Evolutionary conservation across 2,797 vertebrate genomes (phyloP), one percentile per base, ranked within the genome.

Genomic region (Decapterus maruadsi): DNA sequence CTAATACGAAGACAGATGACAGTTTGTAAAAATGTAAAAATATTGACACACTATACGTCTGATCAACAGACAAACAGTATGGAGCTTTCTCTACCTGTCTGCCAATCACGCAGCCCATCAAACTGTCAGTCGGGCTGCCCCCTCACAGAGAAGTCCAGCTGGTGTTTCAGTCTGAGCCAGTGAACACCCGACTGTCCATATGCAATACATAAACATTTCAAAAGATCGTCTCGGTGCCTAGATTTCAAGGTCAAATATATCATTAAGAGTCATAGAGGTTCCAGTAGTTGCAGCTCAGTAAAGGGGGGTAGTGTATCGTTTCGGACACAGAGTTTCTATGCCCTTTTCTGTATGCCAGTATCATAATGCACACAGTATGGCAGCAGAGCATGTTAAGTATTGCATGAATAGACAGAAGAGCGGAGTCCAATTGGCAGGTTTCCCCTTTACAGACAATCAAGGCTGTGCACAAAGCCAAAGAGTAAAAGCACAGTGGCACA

Each of bases 31-130:
- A 48, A 40, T 68, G 43, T 59, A 16, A 46, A 78, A 79, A 58
- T 43, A 65, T 31, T 62, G 57, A 68, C 13, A 22, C 10, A 22
- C 26, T 11, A 22, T 53, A 36, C 22, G 54, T 82, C 26, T 64
- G 64, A 71, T 78, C 31, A 48, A 20, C 29, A 26, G 63, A 71
- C 31, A 6, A 17, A 26, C 51, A 54, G 31, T 46, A 17, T 40
- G 48, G 64, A 76, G 42, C 26, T 46, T n/a, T 59, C 31, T 54
- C 8, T 46, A 65, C 48, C 60, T 70, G 43, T 55, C 53, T 72
- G 58, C 56, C 72, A 79, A 50, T 87, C 65, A 67, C 20, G 62
- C 55, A 63, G 36, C 8, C 51, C 51, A 71, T 80, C 75, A 78
- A 69, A 77, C 55, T 83, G 82, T 68, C 69, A 77, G 50, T 72